Evolutionary conservation across 2,113 vertebrate species (phyloP), one percentile per base, ranked within the genome.

Genomic region (Chionodraco myersi): DNA sequence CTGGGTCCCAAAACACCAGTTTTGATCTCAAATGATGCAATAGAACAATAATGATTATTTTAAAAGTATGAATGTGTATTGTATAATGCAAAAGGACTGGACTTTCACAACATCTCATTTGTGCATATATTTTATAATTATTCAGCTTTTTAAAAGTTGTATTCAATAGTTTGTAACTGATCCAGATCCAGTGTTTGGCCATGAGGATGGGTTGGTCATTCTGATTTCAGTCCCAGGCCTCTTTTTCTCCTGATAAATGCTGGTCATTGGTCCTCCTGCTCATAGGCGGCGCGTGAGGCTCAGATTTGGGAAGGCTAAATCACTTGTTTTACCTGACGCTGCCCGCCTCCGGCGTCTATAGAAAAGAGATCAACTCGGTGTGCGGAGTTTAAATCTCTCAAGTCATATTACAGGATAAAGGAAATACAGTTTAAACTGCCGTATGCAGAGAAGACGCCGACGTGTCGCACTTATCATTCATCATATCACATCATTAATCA

Each of bases 41-140:
- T 13, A 36, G 1, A 14, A 49, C 10, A 60, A 21, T n/a, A 44
- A 59, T 54, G 3, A 49, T 59, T 58, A 21, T 2, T 12, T 47
- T 2, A 30, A 9, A 54, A 54, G 23, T 13, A 21, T 44, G 11
- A 52, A 30, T 4, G 44, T 44, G 3, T 15, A n/a, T 34, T 53
- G 61, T n/a, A 41, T 74, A 21, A 69, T 44, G 0, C 49, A 75
- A 26, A 67, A 56, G 30, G 34, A 8, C 15, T 47, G 47, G 12
- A 8, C 30, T 51, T 48, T 57, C 8, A 48, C 51, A 63, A 53
- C 34, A 86, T 52, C 14, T 44, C 6, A 26, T 65, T 58, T 65
- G 6, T 64, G 53, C 21, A 26, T 36, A 44, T 52, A 3, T 62
- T 34, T 53, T 52, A n/a, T n/a, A 9, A 47, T 14, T 26, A 4